Conservation (phyloP, 2,888 invertebrate species). For the Aelia acuminata region DNA sequence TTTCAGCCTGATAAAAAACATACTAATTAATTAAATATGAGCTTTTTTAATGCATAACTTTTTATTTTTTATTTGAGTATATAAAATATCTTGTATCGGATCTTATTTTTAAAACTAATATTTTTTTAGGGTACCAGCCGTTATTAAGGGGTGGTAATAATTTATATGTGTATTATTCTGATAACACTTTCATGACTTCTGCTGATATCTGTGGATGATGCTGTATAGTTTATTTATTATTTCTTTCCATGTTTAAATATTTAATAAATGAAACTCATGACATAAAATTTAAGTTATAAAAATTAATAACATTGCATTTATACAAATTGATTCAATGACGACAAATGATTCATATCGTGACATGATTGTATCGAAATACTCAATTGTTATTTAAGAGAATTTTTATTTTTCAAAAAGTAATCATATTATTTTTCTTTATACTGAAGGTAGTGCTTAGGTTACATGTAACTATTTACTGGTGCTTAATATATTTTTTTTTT, state of each 20-base stretch:
- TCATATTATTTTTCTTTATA: not conserved
- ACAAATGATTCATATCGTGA: not conserved
- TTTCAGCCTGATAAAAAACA: not conserved
- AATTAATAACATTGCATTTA: not conserved
- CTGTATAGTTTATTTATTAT: not conserved
- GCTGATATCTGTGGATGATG: not conserved
- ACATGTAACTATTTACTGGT: constrained; percentile 33
- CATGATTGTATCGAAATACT: not conserved
- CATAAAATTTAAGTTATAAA: not conserved
- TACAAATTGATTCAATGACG: not conserved
- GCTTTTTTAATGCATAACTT: not conserved
- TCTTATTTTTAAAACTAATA: not conserved
- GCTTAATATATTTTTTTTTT: not conserved
- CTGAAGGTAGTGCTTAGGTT: not conserved
- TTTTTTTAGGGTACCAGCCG: not conserved
- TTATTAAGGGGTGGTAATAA: not conserved
- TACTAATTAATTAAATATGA: not conserved
- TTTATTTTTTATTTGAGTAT: constrained; percentile 1
- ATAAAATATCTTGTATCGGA: not conserved
- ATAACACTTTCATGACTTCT: not conserved
- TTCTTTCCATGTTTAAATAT: not conserved
- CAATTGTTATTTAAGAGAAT: not conserved
- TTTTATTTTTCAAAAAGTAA: not conserved
- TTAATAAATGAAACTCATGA: not conserved
- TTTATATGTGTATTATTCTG: not conserved